Evolutionary conservation across 2,888 invertebrate species (phyloP).

Genomic region (Mesochorus sp.): DNA sequence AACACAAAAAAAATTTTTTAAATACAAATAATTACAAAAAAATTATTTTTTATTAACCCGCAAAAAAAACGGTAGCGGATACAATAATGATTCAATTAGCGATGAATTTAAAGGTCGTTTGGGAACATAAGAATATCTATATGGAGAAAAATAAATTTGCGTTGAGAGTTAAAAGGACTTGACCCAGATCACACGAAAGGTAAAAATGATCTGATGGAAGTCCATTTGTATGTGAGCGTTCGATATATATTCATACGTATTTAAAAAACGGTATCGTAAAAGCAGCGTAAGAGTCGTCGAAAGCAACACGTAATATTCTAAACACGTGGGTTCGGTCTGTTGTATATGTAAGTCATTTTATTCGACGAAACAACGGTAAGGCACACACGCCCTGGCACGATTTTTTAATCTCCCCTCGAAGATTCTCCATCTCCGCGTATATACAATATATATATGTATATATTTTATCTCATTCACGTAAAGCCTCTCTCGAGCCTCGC

Average conservation of each 20-base stretch:
- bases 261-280: background rate
- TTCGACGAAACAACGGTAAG: slow-evolving; percentile 55
- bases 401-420: slow-evolving; percentile 5
- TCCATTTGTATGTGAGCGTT: background rate
- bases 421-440: slow-evolving; percentile 3
- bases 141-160: background rate
- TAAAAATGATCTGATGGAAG: background rate
- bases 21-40: too few relatives aligned
- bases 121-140: too few relatives aligned
- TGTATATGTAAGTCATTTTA: slow-evolving; percentile 15
- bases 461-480: background rate
- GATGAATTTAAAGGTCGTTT: too few relatives aligned
- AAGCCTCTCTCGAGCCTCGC: background rate
- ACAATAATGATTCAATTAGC: too few relatives aligned
- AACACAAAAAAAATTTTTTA: too few relatives aligned
- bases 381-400: slow-evolving; percentile 56
- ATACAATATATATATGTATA: too few relatives aligned
- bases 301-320: slow-evolving; percentile 37
- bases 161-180: background rate
- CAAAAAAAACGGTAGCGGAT: too few relatives aligned
- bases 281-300: background rate
- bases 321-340: slow-evolving; percentile 13
- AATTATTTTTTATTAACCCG: too few relatives aligned
- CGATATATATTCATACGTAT: background rate
- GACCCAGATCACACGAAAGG: background rate